Conservation (phyloP, 2,113 vertebrate genomes). For the Pampusana beccarii region DNA sequence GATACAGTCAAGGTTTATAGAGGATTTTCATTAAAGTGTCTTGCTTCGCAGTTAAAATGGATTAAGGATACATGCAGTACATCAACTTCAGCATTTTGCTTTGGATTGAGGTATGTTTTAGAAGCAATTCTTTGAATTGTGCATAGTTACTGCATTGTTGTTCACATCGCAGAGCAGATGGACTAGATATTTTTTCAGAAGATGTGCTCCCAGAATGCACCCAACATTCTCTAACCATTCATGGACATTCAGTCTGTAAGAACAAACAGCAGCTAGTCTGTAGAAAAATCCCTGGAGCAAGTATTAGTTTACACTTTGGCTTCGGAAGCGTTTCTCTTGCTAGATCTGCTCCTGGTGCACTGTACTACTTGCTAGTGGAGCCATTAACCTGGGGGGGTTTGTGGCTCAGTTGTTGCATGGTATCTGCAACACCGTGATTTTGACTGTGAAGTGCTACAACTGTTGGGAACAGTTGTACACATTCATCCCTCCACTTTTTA, state of each 20-base stretch:
- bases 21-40: not conserved
- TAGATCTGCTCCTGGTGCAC: not conserved
- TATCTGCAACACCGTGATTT: not conserved
- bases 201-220: not conserved
- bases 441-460: not conserved
- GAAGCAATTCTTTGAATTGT: not conserved
- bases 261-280: not conserved
- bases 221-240: not conserved
- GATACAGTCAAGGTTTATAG: not conserved
- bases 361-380: not conserved
- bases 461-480: not conserved
- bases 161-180: not conserved
- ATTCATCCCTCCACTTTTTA: not conserved
- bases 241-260: not conserved
- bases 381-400: not conserved
- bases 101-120: not conserved
- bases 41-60: not conserved
- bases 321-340: not conserved
- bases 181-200: not conserved
- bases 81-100: not conserved
- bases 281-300: not conserved
- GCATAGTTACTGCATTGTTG: not conserved
- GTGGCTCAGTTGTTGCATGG: not conserved
- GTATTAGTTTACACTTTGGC: not conserved
- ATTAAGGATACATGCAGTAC: not conserved